phyloP scores from a whole-genome alignment of 1,140 invertebrate species.

The Leptopilina clavipes region DNA sequence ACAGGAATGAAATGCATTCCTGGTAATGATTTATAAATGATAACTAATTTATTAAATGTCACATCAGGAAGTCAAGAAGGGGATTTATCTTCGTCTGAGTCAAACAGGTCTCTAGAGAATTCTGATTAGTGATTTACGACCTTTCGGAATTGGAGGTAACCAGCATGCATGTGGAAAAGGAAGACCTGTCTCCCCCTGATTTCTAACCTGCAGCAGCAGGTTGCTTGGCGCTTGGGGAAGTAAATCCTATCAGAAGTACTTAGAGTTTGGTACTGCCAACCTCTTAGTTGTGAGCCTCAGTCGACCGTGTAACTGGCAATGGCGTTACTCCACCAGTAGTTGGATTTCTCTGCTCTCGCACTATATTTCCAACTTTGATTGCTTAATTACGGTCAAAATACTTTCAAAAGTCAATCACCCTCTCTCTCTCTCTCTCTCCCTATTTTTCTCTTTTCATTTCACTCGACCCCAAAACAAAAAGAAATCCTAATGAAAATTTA shows the following conservation, averaged over 20 bases:
- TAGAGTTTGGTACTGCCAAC: conserved; percentile 65
- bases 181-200: conserved; percentile 54
- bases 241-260: conserved; percentile 72
- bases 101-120: conserved; percentile 51
- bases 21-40: not conserved
- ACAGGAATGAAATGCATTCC: not conserved
- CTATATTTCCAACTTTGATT: conserved; percentile 32
- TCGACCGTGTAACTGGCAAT: conserved; percentile 50
- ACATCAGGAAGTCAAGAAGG: not conserved
- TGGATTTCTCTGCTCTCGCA: conserved; percentile 30
- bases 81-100: conserved; percentile 16
- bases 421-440: not conserved
- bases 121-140: conserved; percentile 72
- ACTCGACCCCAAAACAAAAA: too few species aligned
- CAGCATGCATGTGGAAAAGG: conserved; percentile 55
- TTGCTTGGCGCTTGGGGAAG: conserved; percentile 42
- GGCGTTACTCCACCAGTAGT: conserved; percentile 43
- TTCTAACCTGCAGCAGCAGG: conserved; percentile 44
- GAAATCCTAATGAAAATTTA: not conserved
- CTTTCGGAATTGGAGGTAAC: conserved; percentile 58
- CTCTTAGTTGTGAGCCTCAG: conserved; percentile 47
- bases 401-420: not conserved
- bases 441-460: not conserved
- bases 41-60: conserved; percentile 17
- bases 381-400: conserved; percentile 33